Evolutionary conservation across 1,140 invertebrate species (phyloP), one percentile per base, ranked within the genome.

Genomic region (Drosophila littoralis): DNA sequence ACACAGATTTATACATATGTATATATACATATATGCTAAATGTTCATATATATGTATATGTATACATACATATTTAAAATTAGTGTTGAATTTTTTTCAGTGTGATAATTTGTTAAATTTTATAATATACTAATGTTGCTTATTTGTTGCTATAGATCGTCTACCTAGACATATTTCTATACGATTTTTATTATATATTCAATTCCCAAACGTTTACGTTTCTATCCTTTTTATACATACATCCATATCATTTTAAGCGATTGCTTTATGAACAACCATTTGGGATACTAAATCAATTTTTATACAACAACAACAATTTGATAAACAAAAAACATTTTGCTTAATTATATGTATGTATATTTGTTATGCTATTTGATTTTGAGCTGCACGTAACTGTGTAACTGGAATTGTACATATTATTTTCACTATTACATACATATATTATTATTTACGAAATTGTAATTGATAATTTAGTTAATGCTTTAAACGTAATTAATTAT

Each of bases 31-130:
- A 63, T 58, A 79, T 32, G 36, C 36, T 12, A 38, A 38, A 28
- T 3, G 22, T 28, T 28, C 22, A 13, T 13, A 45, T 40, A 64
- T 57, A 59, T 63, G 28, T 52, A 45, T 57, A 35, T 59, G 60
- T 58, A 59, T 51, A 32, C 48, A 38, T 55, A 52, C 12, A 78
- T 68, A 73, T 88, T 78, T 88, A 79, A 82, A 90, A 67, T 78
- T 85, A 90, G 81, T 90, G 85, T 90, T 90, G 86, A 86, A 89
- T 84, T 90, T 89, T 80, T 80, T 89, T 89, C 84, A 89, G 84
- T 89, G 84, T 89, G 84, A 89, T 89, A 89, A 89, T 89, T 89
- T 89, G 85, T 89, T 89, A 89, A 89, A 81, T 81, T 71, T 88
- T 89, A 57, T 54, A 55, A 84, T 77, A 70, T 77, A 77, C 73